Conservation (phyloP, 2,797 vertebrate species). For the Ptychobarbus kaznakovi region DNA sequence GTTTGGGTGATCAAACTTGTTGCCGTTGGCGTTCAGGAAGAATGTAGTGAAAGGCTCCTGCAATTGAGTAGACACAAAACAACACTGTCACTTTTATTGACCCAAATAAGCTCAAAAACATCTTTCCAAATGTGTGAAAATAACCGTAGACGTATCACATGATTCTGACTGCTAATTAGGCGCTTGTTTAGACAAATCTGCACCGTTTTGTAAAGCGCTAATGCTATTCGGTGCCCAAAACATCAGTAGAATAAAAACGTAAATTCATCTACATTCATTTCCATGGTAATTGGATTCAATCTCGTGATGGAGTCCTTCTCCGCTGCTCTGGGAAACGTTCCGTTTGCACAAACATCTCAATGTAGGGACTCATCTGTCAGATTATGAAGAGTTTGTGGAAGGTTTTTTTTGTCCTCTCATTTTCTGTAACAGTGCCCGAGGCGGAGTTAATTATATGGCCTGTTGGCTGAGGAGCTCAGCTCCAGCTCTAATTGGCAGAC, state of each 20-base stretch:
- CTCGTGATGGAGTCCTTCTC: conserved; percentile 53
- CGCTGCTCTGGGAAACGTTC: conserved; percentile 56
- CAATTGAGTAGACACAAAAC: conserved; percentile 47
- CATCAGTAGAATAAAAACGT: conserved; percentile 48
- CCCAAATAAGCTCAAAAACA: conserved; percentile 48
- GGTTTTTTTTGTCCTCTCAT: conserved; percentile 58
- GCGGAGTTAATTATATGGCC: conserved; percentile 78
- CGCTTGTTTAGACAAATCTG: conserved; percentile 56
- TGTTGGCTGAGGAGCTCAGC: conserved; percentile 68
- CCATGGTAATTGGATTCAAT: conserved; percentile 59
- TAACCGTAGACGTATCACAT: not conserved
- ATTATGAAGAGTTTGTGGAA: conserved; percentile 62
- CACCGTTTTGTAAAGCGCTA: conserved; percentile 21
- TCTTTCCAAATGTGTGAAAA: conserved; percentile 19
- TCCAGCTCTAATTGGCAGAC: conserved; percentile 78
- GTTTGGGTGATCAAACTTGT: conserved; percentile 95
- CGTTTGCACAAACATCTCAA: conserved; percentile 62
- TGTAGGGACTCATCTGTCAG: conserved; percentile 64
- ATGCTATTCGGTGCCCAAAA: conserved; percentile 50
- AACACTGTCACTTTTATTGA: conserved; percentile 42
- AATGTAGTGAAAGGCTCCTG: conserved; percentile 98
- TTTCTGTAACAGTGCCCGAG: conserved; percentile 71
- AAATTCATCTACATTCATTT: conserved; percentile 53
- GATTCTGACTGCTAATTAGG: conserved; percentile 57
- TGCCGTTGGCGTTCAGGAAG: conserved; percentile 89